Percentiles rank a stretch among this genome's conserved stretches.
These are phyloP conservation scores for Sarcophaga rosellei DNA, from an alignment of 2,888 invertebrate species.

Conservation along the genomic window DNA sequence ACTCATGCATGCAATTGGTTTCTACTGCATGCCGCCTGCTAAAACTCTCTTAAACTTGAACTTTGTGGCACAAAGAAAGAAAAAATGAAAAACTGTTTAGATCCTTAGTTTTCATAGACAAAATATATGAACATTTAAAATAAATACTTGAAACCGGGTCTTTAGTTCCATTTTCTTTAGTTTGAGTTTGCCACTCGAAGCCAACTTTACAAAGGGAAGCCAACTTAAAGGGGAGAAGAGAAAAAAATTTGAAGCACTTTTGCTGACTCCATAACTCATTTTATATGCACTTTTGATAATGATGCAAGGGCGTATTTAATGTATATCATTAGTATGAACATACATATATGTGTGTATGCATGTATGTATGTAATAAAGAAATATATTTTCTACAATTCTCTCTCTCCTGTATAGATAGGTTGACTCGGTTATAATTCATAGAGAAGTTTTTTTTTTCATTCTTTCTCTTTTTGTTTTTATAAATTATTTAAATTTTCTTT, in stretches of 20 bases:
- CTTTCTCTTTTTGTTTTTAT: constrained; percentile 23
- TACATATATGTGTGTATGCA: neutral
- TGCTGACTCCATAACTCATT: constrained; percentile 32
- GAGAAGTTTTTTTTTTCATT: neutral
- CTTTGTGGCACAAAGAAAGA: neutral
- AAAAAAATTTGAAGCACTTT: constrained; percentile 14
- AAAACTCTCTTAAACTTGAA: neutral
- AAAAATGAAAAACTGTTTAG: neutral
- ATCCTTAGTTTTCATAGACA: neutral
- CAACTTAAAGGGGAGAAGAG: neutral
- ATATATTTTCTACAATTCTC: neutral
- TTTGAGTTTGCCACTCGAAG: neutral
- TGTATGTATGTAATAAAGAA: neutral
- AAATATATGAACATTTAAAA: constrained; percentile 1
- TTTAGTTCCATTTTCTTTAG: neutral
- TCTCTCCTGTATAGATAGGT: neutral
- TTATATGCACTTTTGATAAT: constrained; percentile 60
- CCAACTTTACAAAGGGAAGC: neutral
- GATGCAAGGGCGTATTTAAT: constrained; percentile 62
- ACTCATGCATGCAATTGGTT: neutral
- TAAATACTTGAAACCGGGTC: constrained; percentile 21
- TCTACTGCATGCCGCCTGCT: neutral
- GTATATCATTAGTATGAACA: constrained; percentile 21
- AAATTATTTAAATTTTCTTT: constrained; percentile 57
- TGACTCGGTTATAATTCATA: constrained; percentile 39